Conservation (phyloP, 2,113 vertebrate species). For the Petrocephalus zakoni region DNA sequence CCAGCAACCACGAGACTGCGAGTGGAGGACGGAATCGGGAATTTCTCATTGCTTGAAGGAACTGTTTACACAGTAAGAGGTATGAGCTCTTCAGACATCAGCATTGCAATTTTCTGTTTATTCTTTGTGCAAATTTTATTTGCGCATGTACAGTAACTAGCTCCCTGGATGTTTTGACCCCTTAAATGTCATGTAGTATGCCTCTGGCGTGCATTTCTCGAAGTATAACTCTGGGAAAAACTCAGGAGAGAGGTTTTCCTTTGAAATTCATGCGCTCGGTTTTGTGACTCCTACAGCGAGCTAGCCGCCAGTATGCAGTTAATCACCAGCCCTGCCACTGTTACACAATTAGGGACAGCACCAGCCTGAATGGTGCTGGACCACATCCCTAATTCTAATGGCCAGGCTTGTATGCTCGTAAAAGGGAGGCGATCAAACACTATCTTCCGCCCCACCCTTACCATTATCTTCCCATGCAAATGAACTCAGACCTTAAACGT, state of each 20-base stretch:
- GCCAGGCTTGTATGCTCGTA: not conserved
- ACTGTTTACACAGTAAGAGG: not conserved
- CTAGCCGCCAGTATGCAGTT: not conserved
- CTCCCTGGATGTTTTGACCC: not conserved
- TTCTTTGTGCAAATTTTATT: not conserved
- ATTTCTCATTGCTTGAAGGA: not conserved
- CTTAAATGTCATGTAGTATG: not conserved
- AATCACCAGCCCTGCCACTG: not conserved
- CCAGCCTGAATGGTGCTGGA: not conserved
- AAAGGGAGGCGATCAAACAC: not conserved
- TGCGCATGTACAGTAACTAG: not conserved
- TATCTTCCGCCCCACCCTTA: not conserved
- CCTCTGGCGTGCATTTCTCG: not conserved
- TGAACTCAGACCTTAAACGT: constrained; percentile 30
- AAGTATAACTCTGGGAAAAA: not conserved
- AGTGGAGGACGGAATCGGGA: not conserved
- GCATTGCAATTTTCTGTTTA: not conserved
- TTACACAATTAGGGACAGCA: constrained; percentile 7
- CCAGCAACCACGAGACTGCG: not conserved
- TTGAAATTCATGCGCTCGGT: constrained; percentile 11
- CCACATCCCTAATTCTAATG: not conserved
- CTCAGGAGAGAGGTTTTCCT: not conserved
- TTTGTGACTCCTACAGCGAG: not conserved
- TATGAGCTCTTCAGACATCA: not conserved
- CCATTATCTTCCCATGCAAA: constrained; percentile 32